Evolutionary conservation across 2,888 invertebrate genomes (phyloP).

Genomic region (Automeris io): DNA sequence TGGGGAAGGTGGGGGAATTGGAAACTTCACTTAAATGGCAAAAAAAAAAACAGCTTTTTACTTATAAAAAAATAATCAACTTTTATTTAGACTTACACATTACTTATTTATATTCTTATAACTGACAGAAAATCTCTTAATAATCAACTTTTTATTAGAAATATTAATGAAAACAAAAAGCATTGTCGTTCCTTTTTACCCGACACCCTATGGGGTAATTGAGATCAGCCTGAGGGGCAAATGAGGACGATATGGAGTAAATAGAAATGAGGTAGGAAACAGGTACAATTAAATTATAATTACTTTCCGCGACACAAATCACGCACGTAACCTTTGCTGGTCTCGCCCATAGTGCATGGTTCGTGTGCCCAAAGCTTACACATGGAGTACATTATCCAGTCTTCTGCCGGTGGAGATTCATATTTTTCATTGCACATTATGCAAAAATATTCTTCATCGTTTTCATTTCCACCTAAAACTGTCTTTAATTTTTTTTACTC

Average conservation of each 20-base stretch:
- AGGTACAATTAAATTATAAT: no score
- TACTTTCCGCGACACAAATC: neutral
- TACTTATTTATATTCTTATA: no score
- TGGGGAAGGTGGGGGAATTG: no score
- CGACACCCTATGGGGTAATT: constrained; percentile 9
- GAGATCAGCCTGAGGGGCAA: constrained; percentile 8
- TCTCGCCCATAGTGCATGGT: constrained; percentile 5
- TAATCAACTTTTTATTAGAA: constrained; percentile 2
- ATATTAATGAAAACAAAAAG: constrained; percentile 9
- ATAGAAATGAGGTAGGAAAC: constrained; percentile 6
- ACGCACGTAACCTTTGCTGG: neutral
- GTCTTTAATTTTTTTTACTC: neutral
- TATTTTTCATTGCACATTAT: constrained; percentile 10
- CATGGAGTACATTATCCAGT: constrained; percentile 14
- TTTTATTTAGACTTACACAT: no score
- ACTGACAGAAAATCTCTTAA: no score
- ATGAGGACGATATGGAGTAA: constrained; percentile 10
- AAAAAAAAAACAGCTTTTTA: no score
- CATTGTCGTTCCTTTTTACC: constrained; percentile 11
- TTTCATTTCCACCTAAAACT: neutral
- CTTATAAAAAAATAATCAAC: no score
- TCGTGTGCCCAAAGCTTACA: constrained; percentile 12
- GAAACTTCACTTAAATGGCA: no score
- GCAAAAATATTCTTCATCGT: constrained; percentile 9
- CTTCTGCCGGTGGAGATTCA: constrained; percentile 11